Evolutionary conservation across 1,140 invertebrate genomes (phyloP).

Genomic region (Calliphora vicina): DNA sequence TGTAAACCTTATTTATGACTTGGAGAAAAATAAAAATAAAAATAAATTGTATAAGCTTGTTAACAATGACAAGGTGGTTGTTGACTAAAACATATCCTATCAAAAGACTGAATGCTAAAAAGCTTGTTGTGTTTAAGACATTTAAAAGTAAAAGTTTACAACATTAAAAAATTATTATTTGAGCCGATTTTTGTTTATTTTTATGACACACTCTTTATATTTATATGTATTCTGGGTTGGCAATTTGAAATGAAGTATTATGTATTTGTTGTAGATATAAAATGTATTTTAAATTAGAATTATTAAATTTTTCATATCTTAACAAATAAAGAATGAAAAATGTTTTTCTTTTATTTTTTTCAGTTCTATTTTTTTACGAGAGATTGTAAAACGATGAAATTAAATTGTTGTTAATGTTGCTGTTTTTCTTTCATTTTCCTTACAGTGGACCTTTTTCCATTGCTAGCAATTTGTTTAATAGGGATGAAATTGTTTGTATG

Average conservation of each 20-base stretch:
- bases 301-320: neutral
- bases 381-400: neutral
- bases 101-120: neutral
- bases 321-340: neutral
- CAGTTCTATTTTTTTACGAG: neutral
- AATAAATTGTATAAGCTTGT: neutral
- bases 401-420: neutral
- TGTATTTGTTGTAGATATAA: neutral
- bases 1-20: neutral
- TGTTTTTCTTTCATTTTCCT: neutral
- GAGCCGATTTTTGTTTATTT: neutral
- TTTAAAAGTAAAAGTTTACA: neutral
- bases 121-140: neutral
- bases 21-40: neutral
- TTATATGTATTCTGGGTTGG: neutral
- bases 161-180: slow-evolving; percentile 7
- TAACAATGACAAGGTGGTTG: slow-evolving; percentile 7
- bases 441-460: neutral
- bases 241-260: slow-evolving; percentile 7
- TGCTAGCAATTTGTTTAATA: slow-evolving; percentile 5
- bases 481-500: slow-evolving; percentile 1
- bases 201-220: neutral
- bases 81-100: neutral
- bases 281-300: neutral
- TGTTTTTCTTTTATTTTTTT: neutral